Conservation (phyloP, 2,888 invertebrate genomes). For the Epinotia bilunana region DNA sequence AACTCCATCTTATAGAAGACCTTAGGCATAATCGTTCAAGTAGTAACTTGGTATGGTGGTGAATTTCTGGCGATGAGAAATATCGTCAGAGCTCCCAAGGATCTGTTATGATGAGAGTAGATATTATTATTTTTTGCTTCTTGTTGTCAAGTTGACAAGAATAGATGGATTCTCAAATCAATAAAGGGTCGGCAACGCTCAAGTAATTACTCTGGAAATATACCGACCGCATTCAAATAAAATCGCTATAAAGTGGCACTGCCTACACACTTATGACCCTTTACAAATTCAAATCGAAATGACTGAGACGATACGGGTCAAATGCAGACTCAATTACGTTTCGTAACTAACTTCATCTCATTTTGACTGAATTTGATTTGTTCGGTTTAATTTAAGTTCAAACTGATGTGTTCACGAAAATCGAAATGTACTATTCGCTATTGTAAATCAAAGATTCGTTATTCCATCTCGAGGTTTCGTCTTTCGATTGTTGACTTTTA, state of each 20-base stretch:
- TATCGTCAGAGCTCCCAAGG: too few species aligned
- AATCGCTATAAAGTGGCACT: not conserved
- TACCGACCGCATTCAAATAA: not conserved
- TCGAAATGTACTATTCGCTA: not conserved
- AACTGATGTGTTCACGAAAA: not conserved
- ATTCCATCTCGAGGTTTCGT: not conserved
- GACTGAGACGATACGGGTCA: constrained; percentile 9
- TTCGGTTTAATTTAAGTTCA: not conserved
- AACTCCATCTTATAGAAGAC: too few species aligned
- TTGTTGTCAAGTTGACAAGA: too few species aligned
- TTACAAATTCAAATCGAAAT: not conserved
- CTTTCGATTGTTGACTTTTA: not conserved
- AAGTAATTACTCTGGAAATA: not conserved
- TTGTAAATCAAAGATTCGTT: not conserved
- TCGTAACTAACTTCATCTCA: not conserved
- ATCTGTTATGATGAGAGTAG: too few species aligned
- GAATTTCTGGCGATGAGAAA: too few species aligned
- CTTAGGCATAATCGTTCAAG: too few species aligned
- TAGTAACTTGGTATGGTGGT: too few species aligned
- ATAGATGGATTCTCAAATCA: not conserved
- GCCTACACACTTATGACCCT: constrained; percentile 4
- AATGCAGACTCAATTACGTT: not conserved
- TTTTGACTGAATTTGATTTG: not conserved
- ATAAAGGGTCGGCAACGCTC: not conserved
- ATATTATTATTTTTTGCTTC: too few species aligned